Percentiles rank a stretch among this genome's conserved stretches.
These are phyloP conservation scores for Eriosoma lanigerum DNA, from an alignment of 1,140 invertebrate genomes.

Conservation along the genomic window DNA sequence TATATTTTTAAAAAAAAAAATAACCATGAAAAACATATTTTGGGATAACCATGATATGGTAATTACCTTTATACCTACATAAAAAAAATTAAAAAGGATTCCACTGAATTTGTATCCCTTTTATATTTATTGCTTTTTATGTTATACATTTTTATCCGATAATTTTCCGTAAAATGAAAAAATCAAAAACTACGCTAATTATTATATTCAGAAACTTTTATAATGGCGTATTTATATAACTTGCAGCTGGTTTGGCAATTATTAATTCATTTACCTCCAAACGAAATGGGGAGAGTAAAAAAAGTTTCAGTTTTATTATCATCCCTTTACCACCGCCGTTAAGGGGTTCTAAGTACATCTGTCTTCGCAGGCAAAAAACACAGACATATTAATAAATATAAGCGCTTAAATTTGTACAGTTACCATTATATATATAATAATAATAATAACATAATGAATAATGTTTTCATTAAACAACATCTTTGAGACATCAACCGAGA, in stretches of 20 bases:
- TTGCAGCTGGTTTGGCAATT: slow-evolving; percentile 40
- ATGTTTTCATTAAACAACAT: too few relatives aligned
- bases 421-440: slow-evolving; percentile 6
- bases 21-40: slow-evolving; percentile 5
- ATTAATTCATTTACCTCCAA: slow-evolving; percentile 40
- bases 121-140: slow-evolving; percentile 33
- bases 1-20: slow-evolving; percentile 20
- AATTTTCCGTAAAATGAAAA: neutral
- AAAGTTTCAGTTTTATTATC: slow-evolving; percentile 37
- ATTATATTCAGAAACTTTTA: slow-evolving; percentile 17
- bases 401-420: neutral
- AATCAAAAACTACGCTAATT: slow-evolving; percentile 41
- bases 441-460: neutral
- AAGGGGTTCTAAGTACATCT: slow-evolving; percentile 40
- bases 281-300: neutral
- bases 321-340: neutral
- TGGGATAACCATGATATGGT: slow-evolving; percentile 1
- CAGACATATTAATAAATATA: slow-evolving; percentile 11
- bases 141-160: slow-evolving; percentile 9
- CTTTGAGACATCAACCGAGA: too few relatives aligned
- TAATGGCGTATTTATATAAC: neutral
- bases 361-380: slow-evolving; percentile 20
- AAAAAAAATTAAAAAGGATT: slow-evolving; percentile 21
- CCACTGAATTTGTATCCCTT: neutral
- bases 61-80: neutral